phyloP scores from a whole-genome alignment of 2,797 vertebrate species.

The Gouania willdenowi region DNA sequence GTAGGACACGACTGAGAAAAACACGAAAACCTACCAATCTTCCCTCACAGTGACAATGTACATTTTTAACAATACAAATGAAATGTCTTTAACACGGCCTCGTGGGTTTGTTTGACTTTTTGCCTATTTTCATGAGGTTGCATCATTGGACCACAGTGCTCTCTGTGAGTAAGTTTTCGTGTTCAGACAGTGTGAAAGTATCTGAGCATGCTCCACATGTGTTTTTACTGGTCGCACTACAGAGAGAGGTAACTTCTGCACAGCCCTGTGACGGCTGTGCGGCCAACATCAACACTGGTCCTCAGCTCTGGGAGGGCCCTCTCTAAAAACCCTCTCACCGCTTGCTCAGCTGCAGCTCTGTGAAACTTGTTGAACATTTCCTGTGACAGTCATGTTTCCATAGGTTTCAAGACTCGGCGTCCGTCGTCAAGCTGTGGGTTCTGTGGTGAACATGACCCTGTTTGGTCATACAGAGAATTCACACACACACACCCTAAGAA shows the following conservation, averaged over 20 bases:
- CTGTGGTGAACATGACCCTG: conserved; percentile 47
- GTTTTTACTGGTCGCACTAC: conserved; percentile 52
- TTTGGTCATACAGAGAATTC: conserved; percentile 43
- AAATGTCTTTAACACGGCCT: conserved; percentile 21
- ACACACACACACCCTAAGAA: conserved; percentile 4
- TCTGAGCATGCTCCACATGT: conserved; percentile 46
- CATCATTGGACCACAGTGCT: conserved; percentile 5
- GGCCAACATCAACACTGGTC: conserved; percentile 69
- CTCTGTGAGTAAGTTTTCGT: conserved; percentile 20
- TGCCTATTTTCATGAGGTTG: conserved; percentile 5
- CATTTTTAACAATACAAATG: conserved; percentile 24
- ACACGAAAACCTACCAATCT: conserved; percentile 37
- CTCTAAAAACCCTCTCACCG: conserved; percentile 43
- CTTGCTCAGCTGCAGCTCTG: conserved; percentile 46
- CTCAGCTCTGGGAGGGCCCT: conserved; percentile 46
- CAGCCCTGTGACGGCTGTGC: conserved; percentile 25
- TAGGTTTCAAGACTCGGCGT: conserved; percentile 29
- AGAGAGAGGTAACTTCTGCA: conserved; percentile 52
- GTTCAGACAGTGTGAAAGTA: conserved; percentile 24
- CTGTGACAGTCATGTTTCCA: conserved; percentile 67
- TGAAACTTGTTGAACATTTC: conserved; percentile 76
- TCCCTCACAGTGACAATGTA: conserved; percentile 18
- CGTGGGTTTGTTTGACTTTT: conserved; percentile 21
- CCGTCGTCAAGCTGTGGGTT: conserved; percentile 19
- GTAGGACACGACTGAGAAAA: conserved; percentile 31